phyloP scores from a whole-genome alignment of 2,888 invertebrate species.

The Micoletzkya japonica region DNA sequence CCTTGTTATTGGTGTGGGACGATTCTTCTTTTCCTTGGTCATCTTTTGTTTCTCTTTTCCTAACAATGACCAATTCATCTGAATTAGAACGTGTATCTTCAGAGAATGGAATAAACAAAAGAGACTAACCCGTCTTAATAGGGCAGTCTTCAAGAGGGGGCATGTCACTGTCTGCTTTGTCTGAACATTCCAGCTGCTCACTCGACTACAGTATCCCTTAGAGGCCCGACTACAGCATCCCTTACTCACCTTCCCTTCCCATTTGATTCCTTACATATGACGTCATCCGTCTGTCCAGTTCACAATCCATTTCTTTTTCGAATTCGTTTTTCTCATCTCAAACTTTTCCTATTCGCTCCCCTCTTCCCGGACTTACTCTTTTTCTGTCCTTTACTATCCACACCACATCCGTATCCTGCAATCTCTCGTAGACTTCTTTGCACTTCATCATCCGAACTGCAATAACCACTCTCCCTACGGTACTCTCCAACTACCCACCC shows the following conservation, averaged over 20 bases:
- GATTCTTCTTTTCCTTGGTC: no score
- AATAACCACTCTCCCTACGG: no score
- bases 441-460: slow-evolving; percentile 56
- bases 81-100: no score
- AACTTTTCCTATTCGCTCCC: background rate
- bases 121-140: no score
- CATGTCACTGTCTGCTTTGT: background rate
- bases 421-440: slow-evolving; percentile 42
- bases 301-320: slow-evolving; percentile 51
- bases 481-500: background rate
- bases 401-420: slow-evolving; percentile 33
- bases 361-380: background rate
- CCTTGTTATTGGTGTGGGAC: no score
- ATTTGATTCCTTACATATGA: background rate
- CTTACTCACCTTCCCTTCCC: background rate
- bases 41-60: no score
- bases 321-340: slow-evolving; percentile 36
- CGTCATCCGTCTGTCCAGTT: slow-evolving; percentile 43
- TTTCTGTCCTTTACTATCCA: background rate
- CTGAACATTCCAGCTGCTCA: background rate
- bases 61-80: no score
- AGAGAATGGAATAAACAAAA: no score
- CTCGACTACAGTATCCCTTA: background rate
- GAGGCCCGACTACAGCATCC: background rate
- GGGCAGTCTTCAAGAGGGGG: slow-evolving; percentile 12